Percentiles rank a stretch among this genome's conserved stretches.
phyloP scores from a whole-genome alignment of 2,797 vertebrate genomes.

The Coregonus suidteri region DNA sequence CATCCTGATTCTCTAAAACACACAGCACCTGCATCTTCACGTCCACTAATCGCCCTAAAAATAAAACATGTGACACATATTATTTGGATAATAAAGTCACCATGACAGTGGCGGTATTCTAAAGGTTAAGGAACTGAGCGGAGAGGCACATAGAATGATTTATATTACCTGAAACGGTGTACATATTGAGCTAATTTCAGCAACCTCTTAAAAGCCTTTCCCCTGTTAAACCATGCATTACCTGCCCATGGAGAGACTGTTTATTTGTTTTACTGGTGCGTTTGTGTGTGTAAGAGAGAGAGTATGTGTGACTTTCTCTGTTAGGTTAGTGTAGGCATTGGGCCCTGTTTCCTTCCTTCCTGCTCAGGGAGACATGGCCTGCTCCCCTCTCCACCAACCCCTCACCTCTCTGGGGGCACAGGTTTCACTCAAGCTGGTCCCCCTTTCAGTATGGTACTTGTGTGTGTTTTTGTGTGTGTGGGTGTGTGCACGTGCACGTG shows the following conservation, averaged over 20 bases:
- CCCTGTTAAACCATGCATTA: slow-evolving; percentile 65
- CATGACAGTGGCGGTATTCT: slow-evolving; percentile 20
- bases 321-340: slow-evolving; percentile 57
- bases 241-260: slow-evolving; percentile 61
- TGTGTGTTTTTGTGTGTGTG: slow-evolving; percentile 29
- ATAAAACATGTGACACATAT: slow-evolving; percentile 33
- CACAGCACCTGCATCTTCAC: slow-evolving; percentile 50
- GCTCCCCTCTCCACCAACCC: slow-evolving; percentile 61
- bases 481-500: slow-evolving; percentile 26
- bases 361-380: slow-evolving; percentile 59
- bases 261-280: slow-evolving; percentile 66
- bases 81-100: slow-evolving; percentile 3
- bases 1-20: slow-evolving; percentile 74
- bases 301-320: slow-evolving; percentile 20
- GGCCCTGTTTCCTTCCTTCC: slow-evolving; percentile 76
- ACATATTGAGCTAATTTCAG: slow-evolving; percentile 62
- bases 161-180: slow-evolving; percentile 46
- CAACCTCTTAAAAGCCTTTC: slow-evolving; percentile 72
- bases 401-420: slow-evolving; percentile 51
- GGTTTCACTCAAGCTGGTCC: slow-evolving; percentile 34
- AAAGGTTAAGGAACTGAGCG: slow-evolving; percentile 7
- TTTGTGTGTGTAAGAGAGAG: slow-evolving; percentile 22
- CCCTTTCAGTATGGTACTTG: slow-evolving; percentile 11
- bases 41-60: slow-evolving; percentile 32
- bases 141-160: slow-evolving; percentile 44